Conservation (phyloP, 2,113 vertebrate species). For the Perognathus longimembris region DNA sequence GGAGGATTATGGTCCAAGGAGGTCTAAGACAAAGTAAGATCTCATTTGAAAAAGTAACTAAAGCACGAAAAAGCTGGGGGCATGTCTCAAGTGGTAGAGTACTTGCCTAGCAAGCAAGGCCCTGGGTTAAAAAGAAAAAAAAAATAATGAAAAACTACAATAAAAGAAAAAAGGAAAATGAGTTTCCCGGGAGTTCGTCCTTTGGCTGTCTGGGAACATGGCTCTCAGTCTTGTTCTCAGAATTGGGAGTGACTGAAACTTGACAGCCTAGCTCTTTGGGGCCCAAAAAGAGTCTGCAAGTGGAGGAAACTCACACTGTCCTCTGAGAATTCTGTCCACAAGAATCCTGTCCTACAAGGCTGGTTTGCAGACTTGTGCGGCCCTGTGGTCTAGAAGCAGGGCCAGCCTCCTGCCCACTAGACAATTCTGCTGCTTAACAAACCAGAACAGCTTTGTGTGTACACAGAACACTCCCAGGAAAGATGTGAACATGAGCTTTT, state of each 20-base stretch:
- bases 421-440: conserved; percentile 76
- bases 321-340: background rate
- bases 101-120: background rate
- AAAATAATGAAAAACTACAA: too few relatives aligned
- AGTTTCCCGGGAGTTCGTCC: background rate
- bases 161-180: too few relatives aligned
- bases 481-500: conserved; percentile 71
- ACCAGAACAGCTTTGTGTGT: conserved; percentile 72
- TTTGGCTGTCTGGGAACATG: background rate
- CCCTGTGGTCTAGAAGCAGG: conserved; percentile 52
- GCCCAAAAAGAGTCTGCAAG: background rate
- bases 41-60: too few relatives aligned
- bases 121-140: too few relatives aligned
- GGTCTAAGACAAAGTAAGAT: too few relatives aligned
- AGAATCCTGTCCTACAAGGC: background rate
- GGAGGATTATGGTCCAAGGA: too few relatives aligned
- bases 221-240: conserved; percentile 16
- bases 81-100: background rate
- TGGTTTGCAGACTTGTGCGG: conserved; percentile 54
- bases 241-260: background rate
- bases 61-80: too few relatives aligned
- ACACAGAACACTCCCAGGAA: conserved; percentile 62
- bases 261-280: background rate
- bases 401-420: conserved; percentile 56
- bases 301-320: background rate